Evolutionary conservation across 2,113 vertebrate genomes (phyloP), one percentile per base, ranked within the genome.

Genomic region (Agapornis roseicollis): DNA sequence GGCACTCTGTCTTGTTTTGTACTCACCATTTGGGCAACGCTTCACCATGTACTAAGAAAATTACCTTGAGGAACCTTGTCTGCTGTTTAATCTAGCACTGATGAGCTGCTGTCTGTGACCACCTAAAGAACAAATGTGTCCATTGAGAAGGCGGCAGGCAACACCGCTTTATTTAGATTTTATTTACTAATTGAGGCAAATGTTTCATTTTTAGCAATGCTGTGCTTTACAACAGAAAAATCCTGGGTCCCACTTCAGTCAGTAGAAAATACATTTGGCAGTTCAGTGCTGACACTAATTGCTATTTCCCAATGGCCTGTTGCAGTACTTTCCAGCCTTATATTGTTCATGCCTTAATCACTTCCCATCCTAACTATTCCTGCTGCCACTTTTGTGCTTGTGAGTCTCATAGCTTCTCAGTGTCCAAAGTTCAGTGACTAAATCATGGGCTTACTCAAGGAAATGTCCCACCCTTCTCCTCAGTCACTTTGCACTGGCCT

Each of bases 291-390:
- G 84, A 90, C 46, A 7, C 71, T 90, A 85, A 93, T 83, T 2
- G 2, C 61, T 78, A 84, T 95, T 95, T 94, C 93, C 92, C 88
- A 96, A 90, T 81, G 56, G 80, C 8, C 72, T 86, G n/a, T 81
- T 94, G 88, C 82, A 95, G 82, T 91, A 80, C 61, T 96, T 95
- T 94, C 79, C 88, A 96, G 31, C 27, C 22, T 70, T 37, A 60
- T 56, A 88, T 94, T 94, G 85, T 92, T 94, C 27, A 22, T 90
- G 46, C 65, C 56, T 92, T 94, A 91, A 93, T 96, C 69, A 74
- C 55, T 90, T 96, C 82, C 94, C 87, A 85, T 89, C 58, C 89
- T 89, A 87, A 89, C 84, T 94, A 49, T 73, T 88, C 50, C 85
- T 90, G 29, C 61, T 93, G 81, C 90, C 60, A 53, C 91, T 96